Conservation (phyloP, 2,113 vertebrate genomes). For the Myotis davidii region DNA sequence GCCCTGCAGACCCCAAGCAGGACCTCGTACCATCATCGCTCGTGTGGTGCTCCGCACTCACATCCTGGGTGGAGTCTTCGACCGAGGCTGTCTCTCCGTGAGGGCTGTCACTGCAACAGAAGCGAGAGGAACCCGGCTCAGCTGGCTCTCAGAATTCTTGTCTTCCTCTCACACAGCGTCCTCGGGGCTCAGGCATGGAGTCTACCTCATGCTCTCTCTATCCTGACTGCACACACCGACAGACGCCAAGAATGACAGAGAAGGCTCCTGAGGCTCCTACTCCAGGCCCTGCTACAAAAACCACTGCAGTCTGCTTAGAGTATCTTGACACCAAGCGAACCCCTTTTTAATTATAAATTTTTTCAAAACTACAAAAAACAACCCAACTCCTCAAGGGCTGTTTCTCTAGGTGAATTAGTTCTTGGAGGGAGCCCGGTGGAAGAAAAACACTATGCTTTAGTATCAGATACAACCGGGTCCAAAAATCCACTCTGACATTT, state of each 20-base stretch:
- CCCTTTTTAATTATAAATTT: not conserved
- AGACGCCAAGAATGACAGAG: not conserved
- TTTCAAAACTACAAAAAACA: slow-evolving; percentile 19
- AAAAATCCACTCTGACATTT: not conserved
- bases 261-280: not conserved
- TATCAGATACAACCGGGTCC: not conserved
- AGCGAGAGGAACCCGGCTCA: slow-evolving; percentile 41
- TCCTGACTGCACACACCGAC: not conserved
- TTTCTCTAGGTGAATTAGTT: not conserved
- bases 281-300: not conserved
- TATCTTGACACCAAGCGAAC: not conserved
- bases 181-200: not conserved
- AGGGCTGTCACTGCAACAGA: slow-evolving; percentile 92
- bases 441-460: not conserved
- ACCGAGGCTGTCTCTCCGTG: slow-evolving; percentile 94
- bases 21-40: slow-evolving; percentile 93
- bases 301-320: not conserved
- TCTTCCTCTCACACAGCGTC: not conserved
- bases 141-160: not conserved
- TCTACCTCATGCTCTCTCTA: not conserved
- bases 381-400: not conserved
- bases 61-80: slow-evolving; percentile 92
- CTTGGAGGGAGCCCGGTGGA: not conserved
- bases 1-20: not conserved
- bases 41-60: slow-evolving; percentile 89